Evolutionary conservation across 37 sponge, comb jelly and placozoan species (phyloP), one percentile per base, ranked within the genome.

Genomic region (Hormiphora californensis): DNA sequence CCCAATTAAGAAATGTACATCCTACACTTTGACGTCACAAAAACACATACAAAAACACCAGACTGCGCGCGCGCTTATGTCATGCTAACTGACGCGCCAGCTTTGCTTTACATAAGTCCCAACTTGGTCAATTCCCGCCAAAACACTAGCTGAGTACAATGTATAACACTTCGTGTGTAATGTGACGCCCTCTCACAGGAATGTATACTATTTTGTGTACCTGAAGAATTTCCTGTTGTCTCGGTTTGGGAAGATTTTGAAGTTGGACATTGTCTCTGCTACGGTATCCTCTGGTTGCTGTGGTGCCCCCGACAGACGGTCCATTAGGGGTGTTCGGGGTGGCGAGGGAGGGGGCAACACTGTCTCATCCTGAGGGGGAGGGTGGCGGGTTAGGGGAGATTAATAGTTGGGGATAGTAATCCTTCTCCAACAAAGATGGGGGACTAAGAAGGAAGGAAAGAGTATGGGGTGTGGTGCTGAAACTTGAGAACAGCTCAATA

Each of bases 181-280:
- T n/a, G n/a, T n/a, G n/a, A n/a, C n/a, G n/a, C n/a, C n/a, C n/a
- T n/a, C n/a, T n/a, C n/a, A n/a, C n/a, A n/a, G n/a, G n/a, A n/a
- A n/a, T n/a, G n/a, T n/a, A n/a, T n/a, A n/a, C 11, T 57, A 27
- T n/a, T 23, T 43, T 27, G 43, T 46, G 21, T 41, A 73, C 81
- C 35, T 36, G 81, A 43, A 73, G 25, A 73, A 73, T 17, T 73
- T 73, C 81, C 43, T 43, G 81, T 36, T 73, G 17, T 73, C 81
- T 19, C 44, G 4, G 23, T 39, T 1, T 0, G 81, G 81, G 38
- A 73, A 73, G 44, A 43, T 21, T 19, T 73, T 37, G 81, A 41
- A 40, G 23, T 43, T 33, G 4, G 81, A 73, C 61, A 57, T 57
- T 5, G n/a, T 57, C 38, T 17, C 41, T 22, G 46, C 44, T 3